Evolutionary conservation across 2,888 invertebrate genomes (phyloP), one percentile per base, ranked within the genome.

Genomic region (Teinopalpus imperialis): DNA sequence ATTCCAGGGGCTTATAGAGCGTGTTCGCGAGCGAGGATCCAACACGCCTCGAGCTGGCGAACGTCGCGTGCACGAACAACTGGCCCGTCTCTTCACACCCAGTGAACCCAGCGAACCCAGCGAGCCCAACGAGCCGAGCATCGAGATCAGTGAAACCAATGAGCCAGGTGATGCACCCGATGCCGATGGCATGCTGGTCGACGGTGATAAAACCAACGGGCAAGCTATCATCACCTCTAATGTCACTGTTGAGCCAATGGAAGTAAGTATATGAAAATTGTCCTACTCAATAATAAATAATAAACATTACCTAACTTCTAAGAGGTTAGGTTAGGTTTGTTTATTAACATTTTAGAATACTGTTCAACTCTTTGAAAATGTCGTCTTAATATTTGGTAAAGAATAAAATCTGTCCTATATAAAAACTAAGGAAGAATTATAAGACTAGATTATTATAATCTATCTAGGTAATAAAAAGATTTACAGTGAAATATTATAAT

Each of bases 31-130:
- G 66, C 91, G 93, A 23, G 94, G 94, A 0, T 83, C 90, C 12
- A 86, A 69, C 40, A 82, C 89, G 0, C 90, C 92, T 31, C 90
- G 91, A 1, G 92, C 92, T 51, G 91, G 91, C 31, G 92, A 93
- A 18, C 92, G 93, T 20, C 90, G 93, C 55, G 92, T 94, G 60
- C 94, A 94, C 59, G 94, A 95, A 56, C 95, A 95, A 66, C 91
- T 89, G 1, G 82, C 86, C 30, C 76, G 89, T 0, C 68, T 89
- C 54, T 89, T 89, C 74, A 75, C 86, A 1, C 69, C 71, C 40
- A 52, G 49, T 47, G 69, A 66, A 13, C 16, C 39, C 13, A 10
- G 3, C 16, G 53, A 43, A 41, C 10, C 31, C 41, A 6, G 9
- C n/a, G 69, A 66, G 14, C 16, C 39, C 13, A 10, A 6, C 16